phyloP scores from a whole-genome alignment of 2,797 vertebrate genomes.

The Rhinophrynus dorsalis region DNA sequence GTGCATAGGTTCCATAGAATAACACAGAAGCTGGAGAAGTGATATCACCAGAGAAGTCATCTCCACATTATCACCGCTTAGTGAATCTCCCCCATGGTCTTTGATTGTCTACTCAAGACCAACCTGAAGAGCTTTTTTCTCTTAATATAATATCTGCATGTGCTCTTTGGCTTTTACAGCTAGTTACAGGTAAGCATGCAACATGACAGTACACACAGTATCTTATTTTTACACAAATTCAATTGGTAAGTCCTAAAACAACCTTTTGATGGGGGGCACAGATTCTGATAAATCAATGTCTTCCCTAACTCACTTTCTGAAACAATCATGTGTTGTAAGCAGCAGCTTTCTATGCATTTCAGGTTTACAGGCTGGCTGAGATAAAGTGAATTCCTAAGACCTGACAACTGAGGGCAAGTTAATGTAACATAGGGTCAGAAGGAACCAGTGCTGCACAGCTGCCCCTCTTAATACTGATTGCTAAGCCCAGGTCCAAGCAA shows the following conservation, averaged over 20 bases:
- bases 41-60: too few relatives aligned
- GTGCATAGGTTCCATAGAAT: too few relatives aligned
- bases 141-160: too few relatives aligned
- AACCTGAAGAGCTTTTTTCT: too few relatives aligned
- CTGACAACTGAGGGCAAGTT: constrained; percentile 27
- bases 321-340: constrained; percentile 27
- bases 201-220: too few relatives aligned
- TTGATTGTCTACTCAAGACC: too few relatives aligned
- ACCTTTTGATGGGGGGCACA: neutral
- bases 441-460: constrained; percentile 22
- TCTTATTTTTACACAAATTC: too few relatives aligned
- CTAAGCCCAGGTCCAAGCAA: constrained; percentile 44
- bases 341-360: constrained; percentile 28
- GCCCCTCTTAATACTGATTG: constrained; percentile 22
- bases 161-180: too few relatives aligned
- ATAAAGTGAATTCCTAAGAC: constrained; percentile 33
- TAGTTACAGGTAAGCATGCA: too few relatives aligned
- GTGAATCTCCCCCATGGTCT: too few relatives aligned
- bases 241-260: neutral
- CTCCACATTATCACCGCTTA: too few relatives aligned
- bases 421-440: constrained; percentile 41
- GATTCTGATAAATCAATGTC: constrained; percentile 22
- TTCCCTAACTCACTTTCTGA: constrained; percentile 14
- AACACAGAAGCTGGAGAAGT: too few relatives aligned
- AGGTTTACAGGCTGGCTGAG: constrained; percentile 12